phyloP scores from a whole-genome alignment of 2,113 vertebrate species.

The Ceyx margarethae region DNA sequence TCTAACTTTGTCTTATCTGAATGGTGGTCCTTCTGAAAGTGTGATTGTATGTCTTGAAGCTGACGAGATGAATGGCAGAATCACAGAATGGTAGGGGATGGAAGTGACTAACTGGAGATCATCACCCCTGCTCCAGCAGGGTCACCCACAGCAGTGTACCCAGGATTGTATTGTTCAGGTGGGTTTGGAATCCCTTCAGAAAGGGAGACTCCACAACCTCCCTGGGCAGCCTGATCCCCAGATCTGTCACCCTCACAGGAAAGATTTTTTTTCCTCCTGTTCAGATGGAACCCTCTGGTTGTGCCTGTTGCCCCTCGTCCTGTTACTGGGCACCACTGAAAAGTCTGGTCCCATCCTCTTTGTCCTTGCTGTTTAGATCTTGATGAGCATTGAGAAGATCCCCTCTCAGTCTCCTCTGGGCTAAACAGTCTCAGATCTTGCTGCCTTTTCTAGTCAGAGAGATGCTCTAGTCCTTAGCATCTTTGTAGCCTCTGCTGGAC shows the following conservation, averaged over 20 bases:
- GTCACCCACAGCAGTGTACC: neutral
- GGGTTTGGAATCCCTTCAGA: neutral
- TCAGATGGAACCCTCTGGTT: neutral
- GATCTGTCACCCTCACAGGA: neutral
- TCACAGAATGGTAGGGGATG: neutral
- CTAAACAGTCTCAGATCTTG: neutral
- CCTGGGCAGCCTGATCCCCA: neutral
- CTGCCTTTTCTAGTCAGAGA: neutral
- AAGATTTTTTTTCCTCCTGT: neutral
- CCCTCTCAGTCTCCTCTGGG: neutral
- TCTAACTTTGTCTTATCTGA: neutral
- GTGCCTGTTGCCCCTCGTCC: neutral
- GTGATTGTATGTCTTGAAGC: neutral
- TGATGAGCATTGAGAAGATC: neutral
- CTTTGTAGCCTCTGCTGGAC: neutral
- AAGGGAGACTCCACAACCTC: neutral
- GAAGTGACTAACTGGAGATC: neutral
- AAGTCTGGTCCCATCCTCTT: neutral
- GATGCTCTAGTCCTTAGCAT: neutral
- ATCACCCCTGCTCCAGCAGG: neutral
- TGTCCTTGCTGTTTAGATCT: neutral
- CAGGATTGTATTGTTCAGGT: neutral
- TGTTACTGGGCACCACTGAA: neutral
- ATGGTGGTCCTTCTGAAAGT: neutral
- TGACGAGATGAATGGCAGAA: neutral